Evolutionary conservation across 2,113 vertebrate species (phyloP), one percentile per base, ranked within the genome.

Genomic region (Tupaia tana): DNA sequence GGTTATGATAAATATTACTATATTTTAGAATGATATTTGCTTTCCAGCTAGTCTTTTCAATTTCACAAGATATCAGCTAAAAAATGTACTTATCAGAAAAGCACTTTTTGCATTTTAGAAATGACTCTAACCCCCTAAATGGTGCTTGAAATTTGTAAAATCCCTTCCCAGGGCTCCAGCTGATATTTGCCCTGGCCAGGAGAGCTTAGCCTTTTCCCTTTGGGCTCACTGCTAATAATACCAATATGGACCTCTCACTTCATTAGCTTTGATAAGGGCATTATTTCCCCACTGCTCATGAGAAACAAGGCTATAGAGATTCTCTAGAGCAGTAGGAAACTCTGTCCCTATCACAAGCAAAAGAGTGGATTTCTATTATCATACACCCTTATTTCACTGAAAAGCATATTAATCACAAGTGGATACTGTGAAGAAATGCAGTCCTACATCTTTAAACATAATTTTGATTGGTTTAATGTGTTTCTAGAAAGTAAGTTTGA

Each of bases 121-220:
- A 96, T 93, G 24, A 83, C 29, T 94, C 29, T 75, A 82, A 69
- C 4, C 19, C 70, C 14, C n/a, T 83, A 66, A 75, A 20, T 31
- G 54, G 56, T 84, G 6, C 70, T 80, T 96, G 77, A 93, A 89
- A 95, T 85, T 84, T 86, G 6, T 64, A 81, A 73, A 93, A 95
- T 56, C 6, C 14, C 15, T 93, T 58, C 34, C 19, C 9, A 86
- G 82, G 29, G 25, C 0, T 82, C 3, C 24, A 90, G 18, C 9
- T 95, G 63, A 74, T 96, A 90, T 95, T 96, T 96, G 20, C 22
- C 27, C 22, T 92, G 73, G 19, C 27, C 84, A 85, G 4, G n/a
- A 80, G 20, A 63, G 2, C 78, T 95, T 4, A n/a, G 27, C 34
- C 14, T 71, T 82, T 92, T 93, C 43, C 27, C 11, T 71, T 96